Evolutionary conservation across 1,140 invertebrate genomes (phyloP), one percentile per base, ranked within the genome.

Genomic region (Drosophila fuyamai): DNA sequence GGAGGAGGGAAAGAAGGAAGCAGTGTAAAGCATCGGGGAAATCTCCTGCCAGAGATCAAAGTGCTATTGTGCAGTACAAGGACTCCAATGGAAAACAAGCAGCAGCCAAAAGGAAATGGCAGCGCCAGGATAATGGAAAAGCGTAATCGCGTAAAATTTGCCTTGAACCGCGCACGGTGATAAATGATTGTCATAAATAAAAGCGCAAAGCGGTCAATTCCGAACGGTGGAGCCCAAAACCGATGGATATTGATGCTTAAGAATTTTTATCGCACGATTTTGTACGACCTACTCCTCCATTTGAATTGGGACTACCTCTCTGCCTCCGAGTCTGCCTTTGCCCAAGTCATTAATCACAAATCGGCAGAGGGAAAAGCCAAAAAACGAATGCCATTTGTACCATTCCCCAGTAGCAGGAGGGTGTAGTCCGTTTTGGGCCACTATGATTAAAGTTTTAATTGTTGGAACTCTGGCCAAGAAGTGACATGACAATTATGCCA

Each of bases 141-240:
- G 84, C 80, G 84, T 81, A 89, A 88, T 88, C 84, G 83, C 83
- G 73, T 70, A 80, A 89, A 88, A 88, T 89, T 88, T 88, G 84
- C 73, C 84, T 89, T 83, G 76, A 83, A 78, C 80, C 63, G 63
- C 53, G 48, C 56, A 40, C 66, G 43, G 81, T 89, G 84, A 89
- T 89, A 89, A 89, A 89, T 89, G 84, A 89, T 89, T 89, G 84
- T 89, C 84, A 89, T 89, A 89, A 89, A 89, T 89, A 89, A 89
- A 80, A 62, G 79, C 74, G 58, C 73, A 74, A 78, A 68, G 70
- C 78, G 67, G 67, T 71, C 67, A 89, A 74, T 74, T 65, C 65
- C 67, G 58, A 58, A 68, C 60, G 53, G 50, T 41, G 51, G 56
- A 18, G 46, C 57, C 74, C 46, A 40, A 71, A 74, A 80, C 63